Evolutionary conservation across 2,113 vertebrate species (phyloP).

Genomic region (Melanerpes aurifrons): DNA sequence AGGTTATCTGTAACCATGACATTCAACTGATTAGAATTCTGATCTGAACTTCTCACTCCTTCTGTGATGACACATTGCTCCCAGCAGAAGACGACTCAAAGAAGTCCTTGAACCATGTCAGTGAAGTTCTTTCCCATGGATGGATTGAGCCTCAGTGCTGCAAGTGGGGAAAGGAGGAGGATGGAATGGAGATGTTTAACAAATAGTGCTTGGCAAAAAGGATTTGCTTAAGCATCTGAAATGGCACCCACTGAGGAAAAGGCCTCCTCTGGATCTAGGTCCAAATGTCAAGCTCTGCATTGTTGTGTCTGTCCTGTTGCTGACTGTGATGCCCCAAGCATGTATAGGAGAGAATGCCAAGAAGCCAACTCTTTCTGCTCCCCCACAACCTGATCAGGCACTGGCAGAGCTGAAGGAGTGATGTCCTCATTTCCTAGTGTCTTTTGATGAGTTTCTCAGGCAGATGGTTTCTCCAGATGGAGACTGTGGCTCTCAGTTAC

Average conservation of each 20-base stretch:
- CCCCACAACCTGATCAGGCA: background rate
- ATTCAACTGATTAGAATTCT: background rate
- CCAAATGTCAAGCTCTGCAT: background rate
- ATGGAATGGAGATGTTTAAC: background rate
- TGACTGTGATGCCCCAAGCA: background rate
- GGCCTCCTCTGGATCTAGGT: background rate
- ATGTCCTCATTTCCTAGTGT: background rate
- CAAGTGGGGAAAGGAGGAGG: background rate
- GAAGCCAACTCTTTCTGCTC: background rate
- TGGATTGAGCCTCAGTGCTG: background rate
- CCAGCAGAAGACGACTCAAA: background rate
- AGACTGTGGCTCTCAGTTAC: background rate
- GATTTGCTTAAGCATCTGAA: background rate
- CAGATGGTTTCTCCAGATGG: background rate
- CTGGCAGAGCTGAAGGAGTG: background rate
- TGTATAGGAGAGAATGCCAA: background rate
- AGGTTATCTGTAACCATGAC: background rate
- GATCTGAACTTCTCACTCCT: background rate
- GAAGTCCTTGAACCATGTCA: background rate
- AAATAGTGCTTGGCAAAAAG: background rate
- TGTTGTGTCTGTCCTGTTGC: background rate
- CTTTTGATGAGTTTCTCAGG: slow-evolving; percentile 19
- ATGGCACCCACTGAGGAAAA: background rate
- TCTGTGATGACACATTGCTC: background rate
- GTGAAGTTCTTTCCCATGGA: background rate